phyloP scores from a whole-genome alignment of 2,888 invertebrate genomes.

The Hirtodrosophila trivittata region DNA sequence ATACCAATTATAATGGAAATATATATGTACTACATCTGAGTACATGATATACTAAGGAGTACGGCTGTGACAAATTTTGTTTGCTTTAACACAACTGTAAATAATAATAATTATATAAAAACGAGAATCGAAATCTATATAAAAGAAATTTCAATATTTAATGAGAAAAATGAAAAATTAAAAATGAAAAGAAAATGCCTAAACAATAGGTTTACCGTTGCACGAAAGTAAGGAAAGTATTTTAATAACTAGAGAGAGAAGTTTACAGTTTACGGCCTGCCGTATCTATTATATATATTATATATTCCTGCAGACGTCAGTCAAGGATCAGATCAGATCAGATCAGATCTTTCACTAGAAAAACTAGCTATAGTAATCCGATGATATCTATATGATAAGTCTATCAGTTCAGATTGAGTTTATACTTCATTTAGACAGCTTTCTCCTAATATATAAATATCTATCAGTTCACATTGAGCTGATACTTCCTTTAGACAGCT shows the following conservation, averaged over 20 bases:
- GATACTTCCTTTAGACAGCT: too few relatives aligned
- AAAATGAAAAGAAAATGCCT: neutral
- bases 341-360: too few relatives aligned
- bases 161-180: conserved; percentile 1
- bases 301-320: too few relatives aligned
- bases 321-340: too few relatives aligned
- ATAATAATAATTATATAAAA: conserved; percentile 37
- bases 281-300: conserved; percentile 20
- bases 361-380: too few relatives aligned
- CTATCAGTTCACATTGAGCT: too few relatives aligned
- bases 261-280: conserved; percentile 16
- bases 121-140: conserved; percentile 1
- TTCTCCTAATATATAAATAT: too few relatives aligned
- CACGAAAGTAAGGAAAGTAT: conserved; percentile 28
- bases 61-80: conserved; percentile 80
- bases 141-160: conserved; percentile 25
- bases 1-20: conserved; percentile 28
- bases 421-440: too few relatives aligned
- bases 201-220: conserved; percentile 10
- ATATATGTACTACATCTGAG: conserved; percentile 27
- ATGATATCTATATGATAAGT: too few relatives aligned
- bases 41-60: conserved; percentile 62
- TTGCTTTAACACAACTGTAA: conserved; percentile 72
- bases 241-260: conserved; percentile 12
- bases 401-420: too few relatives aligned